These are phyloP conservation scores for Quiscalus mexicanus DNA, from an alignment of 2,113 vertebrate species.

Conservation along the genomic window DNA sequence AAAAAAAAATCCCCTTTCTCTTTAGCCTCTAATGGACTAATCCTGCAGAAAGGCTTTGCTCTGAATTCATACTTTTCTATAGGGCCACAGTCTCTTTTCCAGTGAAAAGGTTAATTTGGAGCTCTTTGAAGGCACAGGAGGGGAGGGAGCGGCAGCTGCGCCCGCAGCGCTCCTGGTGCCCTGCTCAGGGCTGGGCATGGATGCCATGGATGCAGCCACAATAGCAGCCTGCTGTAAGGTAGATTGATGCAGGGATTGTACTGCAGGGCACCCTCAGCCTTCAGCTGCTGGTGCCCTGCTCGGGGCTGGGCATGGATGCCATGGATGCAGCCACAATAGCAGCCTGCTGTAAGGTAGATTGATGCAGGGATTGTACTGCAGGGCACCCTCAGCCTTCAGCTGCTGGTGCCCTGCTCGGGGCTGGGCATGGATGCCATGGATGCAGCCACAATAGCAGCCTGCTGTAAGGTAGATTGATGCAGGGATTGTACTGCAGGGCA, in stretches of 20 bases:
- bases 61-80: slow-evolving; percentile 60
- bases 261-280: too few relatives aligned
- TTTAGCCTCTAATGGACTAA: slow-evolving; percentile 28
- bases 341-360: neutral
- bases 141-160: slow-evolving; percentile 10
- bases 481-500: too few relatives aligned
- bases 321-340: neutral
- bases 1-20: neutral
- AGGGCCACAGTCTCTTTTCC: neutral
- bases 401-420: too few relatives aligned
- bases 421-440: too few relatives aligned
- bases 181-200: neutral
- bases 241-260: neutral
- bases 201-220: neutral
- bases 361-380: slow-evolving; percentile 36
- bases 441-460: too few relatives aligned
- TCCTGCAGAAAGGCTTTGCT: slow-evolving; percentile 46
- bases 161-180: neutral
- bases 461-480: too few relatives aligned
- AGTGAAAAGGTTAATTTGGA: slow-evolving; percentile 49
- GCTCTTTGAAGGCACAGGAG: neutral
- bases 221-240: neutral
- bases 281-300: too few relatives aligned
- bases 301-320: neutral
- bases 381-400: too few relatives aligned